A percentile compares a stretch with the other conserved stretches of the same genome.
Conservation (phyloP, 2,888 invertebrate genomes). For the Odontothrips loti region DNA sequence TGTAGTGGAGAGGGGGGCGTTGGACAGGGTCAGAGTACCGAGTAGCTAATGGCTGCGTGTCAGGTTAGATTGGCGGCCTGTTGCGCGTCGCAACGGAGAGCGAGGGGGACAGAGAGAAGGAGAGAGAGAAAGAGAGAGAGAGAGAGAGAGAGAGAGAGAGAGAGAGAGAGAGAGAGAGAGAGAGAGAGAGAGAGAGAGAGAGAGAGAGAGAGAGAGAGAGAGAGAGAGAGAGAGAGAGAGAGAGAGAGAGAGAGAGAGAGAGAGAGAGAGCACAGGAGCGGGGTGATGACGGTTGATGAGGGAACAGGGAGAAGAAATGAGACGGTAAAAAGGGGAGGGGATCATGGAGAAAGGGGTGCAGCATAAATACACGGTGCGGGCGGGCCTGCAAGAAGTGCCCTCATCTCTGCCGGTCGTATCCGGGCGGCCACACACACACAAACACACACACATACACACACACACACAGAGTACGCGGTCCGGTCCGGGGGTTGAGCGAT, state of each 20-base stretch:
- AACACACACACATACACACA: too few relatives aligned
- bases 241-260: background rate
- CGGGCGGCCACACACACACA: too few relatives aligned
- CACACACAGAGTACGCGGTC: too few relatives aligned
- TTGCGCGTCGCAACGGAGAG: background rate
- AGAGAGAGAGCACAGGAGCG: background rate
- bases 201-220: background rate
- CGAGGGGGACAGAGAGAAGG: background rate
- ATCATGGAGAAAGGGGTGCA: too few relatives aligned
- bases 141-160: background rate
- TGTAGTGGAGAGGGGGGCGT: background rate
- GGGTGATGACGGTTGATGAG: too few relatives aligned
- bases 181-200: too few relatives aligned
- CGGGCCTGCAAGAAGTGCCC: too few relatives aligned
- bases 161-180: background rate
- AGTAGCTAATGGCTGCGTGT: conserved; percentile 1
- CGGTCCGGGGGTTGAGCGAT: too few relatives aligned
- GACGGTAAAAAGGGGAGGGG: too few relatives aligned
- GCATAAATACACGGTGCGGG: too few relatives aligned
- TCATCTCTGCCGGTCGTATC: too few relatives aligned
- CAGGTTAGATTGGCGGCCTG: background rate
- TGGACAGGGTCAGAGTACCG: background rate
- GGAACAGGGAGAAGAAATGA: too few relatives aligned
- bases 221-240: background rate
- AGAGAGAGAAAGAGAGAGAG: background rate